Evolutionary conservation across 1,140 invertebrate species (phyloP).

Genomic region (Dendroctonus valens): DNA sequence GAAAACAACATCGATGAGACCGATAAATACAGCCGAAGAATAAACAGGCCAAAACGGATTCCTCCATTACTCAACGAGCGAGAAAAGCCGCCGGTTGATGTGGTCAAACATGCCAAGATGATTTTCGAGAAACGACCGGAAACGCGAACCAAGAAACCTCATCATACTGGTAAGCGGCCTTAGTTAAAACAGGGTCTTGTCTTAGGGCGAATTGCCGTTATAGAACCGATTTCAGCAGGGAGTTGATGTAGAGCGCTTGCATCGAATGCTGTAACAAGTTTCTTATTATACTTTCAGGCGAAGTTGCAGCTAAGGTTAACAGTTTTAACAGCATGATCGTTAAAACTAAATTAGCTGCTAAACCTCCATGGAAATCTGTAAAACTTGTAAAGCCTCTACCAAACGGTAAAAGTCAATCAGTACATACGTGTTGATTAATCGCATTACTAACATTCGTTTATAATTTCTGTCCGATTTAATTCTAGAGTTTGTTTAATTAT

Average conservation of each 20-base stretch:
- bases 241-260: too few relatives aligned
- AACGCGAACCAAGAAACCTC: slow-evolving; percentile 53
- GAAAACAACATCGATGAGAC: slow-evolving; percentile 47
- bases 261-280: too few relatives aligned
- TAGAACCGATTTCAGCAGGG: too few relatives aligned
- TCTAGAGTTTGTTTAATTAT: too few relatives aligned
- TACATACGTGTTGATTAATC: slow-evolving; percentile 2
- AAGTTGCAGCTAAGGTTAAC: slow-evolving; percentile 17
- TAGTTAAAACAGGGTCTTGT: too few relatives aligned
- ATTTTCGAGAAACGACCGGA: slow-evolving; percentile 76
- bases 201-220: too few relatives aligned
- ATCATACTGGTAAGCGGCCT: slow-evolving; percentile 49
- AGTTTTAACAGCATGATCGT: slow-evolving; percentile 27
- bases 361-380: slow-evolving; percentile 20
- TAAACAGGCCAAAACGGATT: slow-evolving; percentile 63
- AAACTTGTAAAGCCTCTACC: slow-evolving; percentile 15
- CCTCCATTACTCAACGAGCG: slow-evolving; percentile 71
- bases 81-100: slow-evolving; percentile 79
- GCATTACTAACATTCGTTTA: slow-evolving; percentile 11
- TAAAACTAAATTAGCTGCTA: slow-evolving; percentile 25
- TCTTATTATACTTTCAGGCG: slow-evolving; percentile 16
- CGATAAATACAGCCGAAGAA: slow-evolving; percentile 36
- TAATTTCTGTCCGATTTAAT: background rate
- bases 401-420: slow-evolving; percentile 16
- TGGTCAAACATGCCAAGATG: slow-evolving; percentile 78